phyloP scores from a whole-genome alignment of 2,888 invertebrate genomes.

The Matsumyia berberina region DNA sequence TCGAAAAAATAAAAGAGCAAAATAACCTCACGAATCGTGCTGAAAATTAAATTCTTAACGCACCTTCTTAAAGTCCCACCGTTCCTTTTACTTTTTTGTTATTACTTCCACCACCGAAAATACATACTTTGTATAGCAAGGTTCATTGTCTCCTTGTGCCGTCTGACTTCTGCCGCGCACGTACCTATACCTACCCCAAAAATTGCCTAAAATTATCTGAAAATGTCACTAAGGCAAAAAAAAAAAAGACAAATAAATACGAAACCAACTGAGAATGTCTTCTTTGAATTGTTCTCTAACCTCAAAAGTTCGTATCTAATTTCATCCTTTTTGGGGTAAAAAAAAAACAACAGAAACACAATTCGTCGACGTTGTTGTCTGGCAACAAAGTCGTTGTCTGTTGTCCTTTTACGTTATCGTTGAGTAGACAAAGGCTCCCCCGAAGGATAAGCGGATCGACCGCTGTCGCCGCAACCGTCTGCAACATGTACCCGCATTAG shows the following conservation, averaged over 20 bases:
- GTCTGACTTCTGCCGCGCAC: constrained; percentile 50
- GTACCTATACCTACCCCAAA: constrained; percentile 63
- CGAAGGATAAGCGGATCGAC: constrained; percentile 43
- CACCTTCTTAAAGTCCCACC: constrained; percentile 54
- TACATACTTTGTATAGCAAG: constrained; percentile 14
- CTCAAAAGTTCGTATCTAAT: constrained; percentile 53
- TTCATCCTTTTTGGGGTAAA: constrained; percentile 32
- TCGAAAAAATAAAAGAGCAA: constrained; percentile 29
- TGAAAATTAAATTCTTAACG: constrained; percentile 65
- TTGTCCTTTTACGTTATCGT: constrained; percentile 25
- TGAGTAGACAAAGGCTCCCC: constrained; percentile 37
- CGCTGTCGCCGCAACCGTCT: constrained; percentile 22
- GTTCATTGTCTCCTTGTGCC: constrained; percentile 63
- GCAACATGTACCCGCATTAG: constrained; percentile 67
- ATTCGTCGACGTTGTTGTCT: constrained; percentile 53
- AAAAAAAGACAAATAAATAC: too few species aligned
- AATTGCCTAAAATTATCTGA: constrained; percentile 55
- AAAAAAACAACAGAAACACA: constrained; percentile 25
- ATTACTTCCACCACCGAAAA: constrained; percentile 38
- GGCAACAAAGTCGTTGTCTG: constrained; percentile 65
- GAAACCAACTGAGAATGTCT: constrained; percentile 21
- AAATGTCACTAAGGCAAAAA: constrained; percentile 3
- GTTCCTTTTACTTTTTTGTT: background rate
- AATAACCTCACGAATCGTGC: constrained; percentile 45
- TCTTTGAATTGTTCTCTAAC: constrained; percentile 31